Conservation (phyloP, 2,888 invertebrate species). For the Lochmaea capreae region DNA sequence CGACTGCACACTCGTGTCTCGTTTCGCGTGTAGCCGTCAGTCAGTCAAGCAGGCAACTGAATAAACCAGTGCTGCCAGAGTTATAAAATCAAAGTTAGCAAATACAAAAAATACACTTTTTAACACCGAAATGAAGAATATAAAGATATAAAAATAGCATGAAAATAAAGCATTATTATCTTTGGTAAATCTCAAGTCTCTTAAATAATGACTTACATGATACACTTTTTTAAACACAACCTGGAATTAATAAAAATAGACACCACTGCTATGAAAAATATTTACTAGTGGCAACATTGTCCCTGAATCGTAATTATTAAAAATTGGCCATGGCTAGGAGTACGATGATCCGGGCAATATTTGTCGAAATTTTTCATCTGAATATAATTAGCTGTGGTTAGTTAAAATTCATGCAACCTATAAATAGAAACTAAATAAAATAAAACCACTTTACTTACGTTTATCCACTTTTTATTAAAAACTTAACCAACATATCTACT, state of each 20-base stretch:
- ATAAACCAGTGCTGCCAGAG: background rate
- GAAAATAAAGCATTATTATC: too few relatives aligned
- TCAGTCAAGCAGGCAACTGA: background rate
- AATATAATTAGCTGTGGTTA: too few relatives aligned
- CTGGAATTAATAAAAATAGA: background rate
- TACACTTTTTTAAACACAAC: background rate
- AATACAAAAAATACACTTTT: background rate
- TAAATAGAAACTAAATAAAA: background rate
- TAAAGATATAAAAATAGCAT: too few relatives aligned
- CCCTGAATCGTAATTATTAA: background rate
- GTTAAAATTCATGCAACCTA: too few relatives aligned
- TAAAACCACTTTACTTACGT: background rate
- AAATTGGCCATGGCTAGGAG: background rate
- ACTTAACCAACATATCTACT: background rate
- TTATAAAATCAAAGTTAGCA: background rate
- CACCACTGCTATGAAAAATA: background rate
- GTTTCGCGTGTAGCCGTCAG: conserved; percentile 7
- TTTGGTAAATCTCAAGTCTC: too few relatives aligned
- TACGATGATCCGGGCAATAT: background rate
- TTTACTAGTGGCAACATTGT: background rate
- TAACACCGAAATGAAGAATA: too few relatives aligned
- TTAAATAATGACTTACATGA: too few relatives aligned
- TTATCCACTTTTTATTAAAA: background rate
- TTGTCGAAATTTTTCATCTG: too few relatives aligned
- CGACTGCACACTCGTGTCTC: conserved; percentile 9